A percentile compares a stretch with the other conserved stretches of the same genome.
phyloP scores from a whole-genome alignment of 1,140 invertebrate genomes.

The Akabosia matsudoensis region DNA sequence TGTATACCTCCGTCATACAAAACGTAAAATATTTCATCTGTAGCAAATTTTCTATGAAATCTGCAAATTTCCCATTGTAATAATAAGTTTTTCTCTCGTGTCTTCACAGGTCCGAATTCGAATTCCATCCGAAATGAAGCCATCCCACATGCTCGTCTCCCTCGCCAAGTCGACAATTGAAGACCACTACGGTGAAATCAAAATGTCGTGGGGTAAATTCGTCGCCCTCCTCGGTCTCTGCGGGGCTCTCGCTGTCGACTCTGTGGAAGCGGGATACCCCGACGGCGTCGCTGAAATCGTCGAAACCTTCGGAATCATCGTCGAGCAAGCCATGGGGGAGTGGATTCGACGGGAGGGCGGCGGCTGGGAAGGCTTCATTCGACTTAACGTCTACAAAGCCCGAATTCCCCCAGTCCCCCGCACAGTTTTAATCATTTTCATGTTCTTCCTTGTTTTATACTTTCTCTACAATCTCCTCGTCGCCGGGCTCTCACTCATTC shows the following conservation, averaged over 20 bases:
- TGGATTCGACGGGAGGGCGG: conserved; percentile 41
- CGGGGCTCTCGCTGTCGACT: conserved; percentile 43
- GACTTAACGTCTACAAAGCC: conserved; percentile 35
- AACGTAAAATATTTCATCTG: conserved; percentile 17
- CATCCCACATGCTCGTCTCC: conserved; percentile 39
- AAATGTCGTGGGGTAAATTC: conserved; percentile 45
- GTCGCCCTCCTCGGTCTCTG: conserved; percentile 36
- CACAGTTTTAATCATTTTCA: conserved; percentile 35
- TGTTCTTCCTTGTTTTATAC: conserved; percentile 5
- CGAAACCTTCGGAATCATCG: conserved; percentile 43
- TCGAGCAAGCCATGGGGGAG: conserved; percentile 43
- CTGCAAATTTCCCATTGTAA: not conserved
- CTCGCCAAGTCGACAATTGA: conserved; percentile 42
- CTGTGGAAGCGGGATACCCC: conserved; percentile 40
- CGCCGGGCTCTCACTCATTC: not conserved
- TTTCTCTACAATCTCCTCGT: not conserved
- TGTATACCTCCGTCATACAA: conserved; percentile 35
- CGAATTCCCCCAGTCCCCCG: conserved; percentile 39
- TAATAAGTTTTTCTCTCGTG: not conserved
- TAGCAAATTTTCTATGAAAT: not conserved
- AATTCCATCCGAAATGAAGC: conserved; percentile 43
- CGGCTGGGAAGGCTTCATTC: conserved; percentile 44
- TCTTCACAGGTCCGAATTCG: conserved; percentile 35
- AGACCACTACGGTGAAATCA: conserved; percentile 28
- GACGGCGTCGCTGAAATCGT: conserved; percentile 44